phyloP scores from a whole-genome alignment of 2,113 vertebrate species.

The Balaenoptera acutorostrata region DNA sequence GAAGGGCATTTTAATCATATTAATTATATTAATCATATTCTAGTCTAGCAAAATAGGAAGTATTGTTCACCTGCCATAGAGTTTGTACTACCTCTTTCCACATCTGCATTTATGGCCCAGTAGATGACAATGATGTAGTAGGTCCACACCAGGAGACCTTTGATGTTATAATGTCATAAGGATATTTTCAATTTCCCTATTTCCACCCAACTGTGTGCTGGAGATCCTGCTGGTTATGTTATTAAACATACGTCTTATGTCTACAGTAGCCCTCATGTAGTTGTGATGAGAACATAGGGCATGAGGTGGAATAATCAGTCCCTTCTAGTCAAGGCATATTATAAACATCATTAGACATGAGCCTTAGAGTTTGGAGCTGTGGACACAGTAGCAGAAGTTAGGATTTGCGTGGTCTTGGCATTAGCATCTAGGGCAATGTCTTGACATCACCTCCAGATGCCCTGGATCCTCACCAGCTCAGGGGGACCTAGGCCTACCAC shows the following conservation, averaged over 20 bases:
- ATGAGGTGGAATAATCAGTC: not conserved
- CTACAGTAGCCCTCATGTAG: not conserved
- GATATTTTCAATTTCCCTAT: not conserved
- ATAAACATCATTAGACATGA: not conserved
- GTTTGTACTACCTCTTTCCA: not conserved
- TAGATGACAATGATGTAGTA: not conserved
- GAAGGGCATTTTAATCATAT: not conserved
- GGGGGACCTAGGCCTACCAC: not conserved
- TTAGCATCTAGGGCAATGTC: not conserved
- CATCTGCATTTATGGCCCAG: not conserved
- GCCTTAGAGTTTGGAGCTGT: not conserved
- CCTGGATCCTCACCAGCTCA: not conserved
- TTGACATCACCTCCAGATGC: not conserved
- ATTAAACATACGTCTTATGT: not conserved
- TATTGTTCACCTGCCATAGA: not conserved
- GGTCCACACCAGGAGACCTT: not conserved
- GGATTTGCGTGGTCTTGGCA: not conserved
- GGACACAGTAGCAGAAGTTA: not conserved
- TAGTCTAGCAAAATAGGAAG: not conserved
- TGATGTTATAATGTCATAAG: not conserved
- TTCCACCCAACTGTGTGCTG: not conserved
- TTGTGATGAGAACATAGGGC: not conserved
- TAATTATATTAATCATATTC: not conserved
- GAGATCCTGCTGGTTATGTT: not conserved
- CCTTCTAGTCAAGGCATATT: not conserved